Percentiles rank a stretch among this genome's conserved stretches.
Evolutionary conservation across 2,113 vertebrate species (phyloP).

Genomic region (Cyrtonyx montezumae): DNA sequence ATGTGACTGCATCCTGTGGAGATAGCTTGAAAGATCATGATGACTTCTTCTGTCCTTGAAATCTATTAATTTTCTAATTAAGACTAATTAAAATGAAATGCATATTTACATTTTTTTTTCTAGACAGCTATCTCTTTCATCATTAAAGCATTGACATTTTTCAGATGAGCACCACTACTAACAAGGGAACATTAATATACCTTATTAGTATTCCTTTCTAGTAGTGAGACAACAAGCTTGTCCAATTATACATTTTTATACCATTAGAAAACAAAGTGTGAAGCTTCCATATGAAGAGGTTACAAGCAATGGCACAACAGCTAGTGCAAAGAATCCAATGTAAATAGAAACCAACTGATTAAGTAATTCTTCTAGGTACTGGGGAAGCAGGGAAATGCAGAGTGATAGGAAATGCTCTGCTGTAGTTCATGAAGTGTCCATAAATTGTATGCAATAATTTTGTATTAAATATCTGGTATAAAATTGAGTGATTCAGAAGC

Average conservation of each 20-base stretch:
- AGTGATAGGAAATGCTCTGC: background rate
- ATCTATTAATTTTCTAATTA: slow-evolving; percentile 59
- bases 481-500: background rate
- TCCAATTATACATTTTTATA: slow-evolving; percentile 42
- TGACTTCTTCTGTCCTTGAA: slow-evolving; percentile 27
- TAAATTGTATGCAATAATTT: background rate
- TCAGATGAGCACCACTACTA: slow-evolving; percentile 38
- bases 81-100: slow-evolving; percentile 53
- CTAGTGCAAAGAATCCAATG: background rate
- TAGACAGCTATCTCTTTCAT: slow-evolving; percentile 46
- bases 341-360: slow-evolving; percentile 6
- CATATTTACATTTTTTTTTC: slow-evolving; percentile 16
- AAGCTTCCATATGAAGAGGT: background rate
- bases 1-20: background rate
- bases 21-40: slow-evolving; percentile 2
- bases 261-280: background rate
- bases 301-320: background rate
- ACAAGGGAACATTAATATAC: slow-evolving; percentile 8
- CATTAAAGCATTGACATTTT: slow-evolving; percentile 54
- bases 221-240: slow-evolving; percentile 27
- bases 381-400: fast-evolving
- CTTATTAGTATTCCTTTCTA: slow-evolving; percentile 52
- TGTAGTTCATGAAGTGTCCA: background rate
- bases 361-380: background rate
- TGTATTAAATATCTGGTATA: background rate